Evolutionary conservation across 2,888 invertebrate genomes (phyloP).

Genomic region (Lacanobia wlatinum): DNA sequence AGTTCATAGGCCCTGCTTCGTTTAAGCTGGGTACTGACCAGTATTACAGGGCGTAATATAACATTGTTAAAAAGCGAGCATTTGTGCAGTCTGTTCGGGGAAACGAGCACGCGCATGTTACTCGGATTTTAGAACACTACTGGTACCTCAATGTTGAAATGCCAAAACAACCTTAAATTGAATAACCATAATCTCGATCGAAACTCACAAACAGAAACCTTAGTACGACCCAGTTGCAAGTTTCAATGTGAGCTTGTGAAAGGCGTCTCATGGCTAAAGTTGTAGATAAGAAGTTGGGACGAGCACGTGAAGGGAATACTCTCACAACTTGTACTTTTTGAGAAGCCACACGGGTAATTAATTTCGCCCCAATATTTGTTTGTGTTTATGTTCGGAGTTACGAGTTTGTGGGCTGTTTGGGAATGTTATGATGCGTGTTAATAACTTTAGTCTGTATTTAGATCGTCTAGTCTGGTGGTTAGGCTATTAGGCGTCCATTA

Average conservation of each 20-base stretch:
- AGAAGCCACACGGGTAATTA: slow-evolving; percentile 52
- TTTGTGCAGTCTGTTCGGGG: too few relatives aligned
- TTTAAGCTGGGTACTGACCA: too few relatives aligned
- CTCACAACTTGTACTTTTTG: slow-evolving; percentile 43
- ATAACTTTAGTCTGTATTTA: slow-evolving; percentile 7
- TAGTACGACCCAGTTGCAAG: slow-evolving; percentile 40
- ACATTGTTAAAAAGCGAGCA: too few relatives aligned
- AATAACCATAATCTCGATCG: background rate
- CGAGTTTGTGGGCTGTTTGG: slow-evolving; percentile 24
- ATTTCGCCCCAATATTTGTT: slow-evolving; percentile 49
- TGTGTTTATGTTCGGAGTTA: slow-evolving; percentile 30
- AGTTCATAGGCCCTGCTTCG: too few relatives aligned
- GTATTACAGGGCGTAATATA: too few relatives aligned
- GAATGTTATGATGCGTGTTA: slow-evolving; percentile 6
- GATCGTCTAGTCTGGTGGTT: background rate
- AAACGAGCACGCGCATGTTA: too few relatives aligned
- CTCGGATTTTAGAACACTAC: too few relatives aligned
- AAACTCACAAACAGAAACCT: slow-evolving; percentile 9
- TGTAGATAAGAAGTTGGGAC: slow-evolving; percentile 64
- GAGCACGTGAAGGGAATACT: slow-evolving; percentile 62
- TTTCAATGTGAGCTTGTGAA: slow-evolving; percentile 59
- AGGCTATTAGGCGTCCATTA: background rate
- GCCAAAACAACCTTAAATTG: too few relatives aligned
- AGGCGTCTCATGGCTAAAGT: slow-evolving; percentile 54
- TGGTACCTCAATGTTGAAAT: too few relatives aligned